These are phyloP conservation scores for Spea multiplicata DNA, from an alignment of 2,113 vertebrate genomes.

Conservation along the genomic window DNA sequence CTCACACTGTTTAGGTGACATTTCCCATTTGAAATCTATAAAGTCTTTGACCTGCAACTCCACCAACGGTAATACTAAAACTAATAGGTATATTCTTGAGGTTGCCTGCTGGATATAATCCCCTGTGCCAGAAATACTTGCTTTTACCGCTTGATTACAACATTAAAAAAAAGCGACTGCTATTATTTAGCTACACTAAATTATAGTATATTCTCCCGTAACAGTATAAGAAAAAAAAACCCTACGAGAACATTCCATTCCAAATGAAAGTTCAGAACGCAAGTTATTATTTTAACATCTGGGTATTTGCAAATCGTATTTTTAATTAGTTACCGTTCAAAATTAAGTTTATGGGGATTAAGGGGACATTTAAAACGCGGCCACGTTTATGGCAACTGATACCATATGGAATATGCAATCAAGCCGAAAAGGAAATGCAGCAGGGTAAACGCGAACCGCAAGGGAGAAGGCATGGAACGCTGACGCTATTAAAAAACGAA, in stretches of 20 bases:
- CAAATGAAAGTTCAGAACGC: background rate
- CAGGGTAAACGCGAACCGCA: slow-evolving; percentile 2
- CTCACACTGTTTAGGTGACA: no score
- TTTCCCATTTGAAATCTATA: no score
- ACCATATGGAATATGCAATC: slow-evolving; percentile 30
- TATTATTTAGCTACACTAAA: background rate
- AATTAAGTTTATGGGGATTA: slow-evolving; percentile 16
- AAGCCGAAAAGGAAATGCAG: slow-evolving; percentile 8
- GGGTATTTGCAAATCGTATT: slow-evolving; percentile 9
- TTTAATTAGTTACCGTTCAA: slow-evolving; percentile 24
- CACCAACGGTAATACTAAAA: background rate
- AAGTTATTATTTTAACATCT: slow-evolving; percentile 20
- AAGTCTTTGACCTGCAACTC: no score
- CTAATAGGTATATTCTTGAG: background rate
- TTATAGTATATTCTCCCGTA: background rate
- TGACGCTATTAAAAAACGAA: slow-evolving; percentile 7
- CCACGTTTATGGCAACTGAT: slow-evolving; percentile 11
- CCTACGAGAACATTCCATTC: background rate
- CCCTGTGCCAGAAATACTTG: background rate
- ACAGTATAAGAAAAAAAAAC: background rate
- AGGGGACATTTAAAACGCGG: background rate
- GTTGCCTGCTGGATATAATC: background rate
- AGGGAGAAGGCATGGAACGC: slow-evolving; percentile 5
- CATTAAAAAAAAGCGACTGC: background rate
- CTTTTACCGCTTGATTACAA: background rate